Percentiles rank a stretch among this genome's conserved stretches.
Evolutionary conservation across 2,113 vertebrate genomes (phyloP).

Genomic region (Strix aluco): DNA sequence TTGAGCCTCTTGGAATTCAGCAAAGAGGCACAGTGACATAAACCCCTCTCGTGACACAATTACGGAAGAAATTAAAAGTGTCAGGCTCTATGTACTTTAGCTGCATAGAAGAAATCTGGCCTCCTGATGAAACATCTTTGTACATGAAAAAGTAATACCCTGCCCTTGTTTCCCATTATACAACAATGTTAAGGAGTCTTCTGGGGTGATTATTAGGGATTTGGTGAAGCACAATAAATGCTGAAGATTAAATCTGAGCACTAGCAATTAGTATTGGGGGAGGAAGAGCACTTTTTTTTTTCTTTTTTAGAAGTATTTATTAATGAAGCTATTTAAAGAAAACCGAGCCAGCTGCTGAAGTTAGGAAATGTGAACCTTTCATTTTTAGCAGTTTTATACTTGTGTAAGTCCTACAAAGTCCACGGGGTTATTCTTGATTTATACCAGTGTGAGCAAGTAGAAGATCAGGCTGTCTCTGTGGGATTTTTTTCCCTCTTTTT

Average conservation of each 20-base stretch:
- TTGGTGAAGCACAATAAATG: conserved; percentile 68
- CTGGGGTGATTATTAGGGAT: conserved; percentile 72
- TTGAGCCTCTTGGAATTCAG: conserved; percentile 64
- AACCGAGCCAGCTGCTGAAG: conserved; percentile 37
- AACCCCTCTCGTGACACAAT: conserved; percentile 67
- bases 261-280: conserved; percentile 66
- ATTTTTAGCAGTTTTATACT: conserved; percentile 60
- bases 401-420: conserved; percentile 50
- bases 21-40: conserved; percentile 64
- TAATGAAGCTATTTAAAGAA: conserved; percentile 66
- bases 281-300: not conserved
- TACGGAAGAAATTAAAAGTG: conserved; percentile 73
- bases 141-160: conserved; percentile 73
- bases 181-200: conserved; percentile 73
- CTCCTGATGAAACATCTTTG: conserved; percentile 70
- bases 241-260: conserved; percentile 68
- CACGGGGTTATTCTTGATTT: conserved; percentile 51
- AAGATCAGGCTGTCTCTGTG: conserved; percentile 48
- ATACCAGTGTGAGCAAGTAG: conserved; percentile 45
- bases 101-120: conserved; percentile 66
- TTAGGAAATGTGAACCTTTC: conserved; percentile 56
- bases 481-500: conserved; percentile 41
- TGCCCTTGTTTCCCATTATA: conserved; percentile 73
- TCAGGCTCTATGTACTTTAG: conserved; percentile 66
- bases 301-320: conserved; percentile 39